A percentile compares a stretch with the other conserved stretches of the same genome.
phyloP scores from a whole-genome alignment of 2,888 invertebrate species.

The Synanthedon vespiformis region DNA sequence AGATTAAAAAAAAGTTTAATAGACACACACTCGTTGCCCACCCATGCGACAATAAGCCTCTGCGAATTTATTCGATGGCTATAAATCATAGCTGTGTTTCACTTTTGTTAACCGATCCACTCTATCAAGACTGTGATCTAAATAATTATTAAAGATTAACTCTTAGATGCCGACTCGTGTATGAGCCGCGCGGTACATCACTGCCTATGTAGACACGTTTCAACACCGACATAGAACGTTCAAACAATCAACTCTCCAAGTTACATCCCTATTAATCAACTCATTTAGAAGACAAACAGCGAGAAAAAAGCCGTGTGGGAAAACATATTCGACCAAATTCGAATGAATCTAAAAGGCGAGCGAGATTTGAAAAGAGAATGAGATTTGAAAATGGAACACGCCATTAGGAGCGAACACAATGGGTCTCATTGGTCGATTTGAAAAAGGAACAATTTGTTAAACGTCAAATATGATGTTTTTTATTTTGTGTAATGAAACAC shows the following conservation, averaged over 20 bases:
- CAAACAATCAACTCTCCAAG: slow-evolving; percentile 41
- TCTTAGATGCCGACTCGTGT: slow-evolving; percentile 4
- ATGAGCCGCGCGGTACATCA: slow-evolving; percentile 1
- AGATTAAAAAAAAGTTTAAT: slow-evolving; percentile 54
- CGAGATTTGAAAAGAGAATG: slow-evolving; percentile 69
- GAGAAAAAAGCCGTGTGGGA: slow-evolving; percentile 58
- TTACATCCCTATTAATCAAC: slow-evolving; percentile 64
- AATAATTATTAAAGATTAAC: slow-evolving; percentile 20
- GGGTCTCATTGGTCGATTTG: slow-evolving; percentile 69
- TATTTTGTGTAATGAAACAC: slow-evolving; percentile 59
- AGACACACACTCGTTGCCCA: slow-evolving; percentile 22
- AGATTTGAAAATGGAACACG: slow-evolving; percentile 70
- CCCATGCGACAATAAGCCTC: slow-evolving; percentile 7
- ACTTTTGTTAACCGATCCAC: slow-evolving; percentile 22
- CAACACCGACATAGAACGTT: slow-evolving; percentile 16
- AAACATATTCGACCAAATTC: slow-evolving; percentile 60
- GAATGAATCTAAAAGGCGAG: slow-evolving; percentile 66
- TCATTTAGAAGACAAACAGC: slow-evolving; percentile 57
- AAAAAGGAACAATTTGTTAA: slow-evolving; percentile 72
- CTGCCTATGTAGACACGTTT: slow-evolving; percentile 1
- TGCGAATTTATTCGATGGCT: slow-evolving; percentile 30
- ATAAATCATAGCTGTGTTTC: slow-evolving; percentile 29
- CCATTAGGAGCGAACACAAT: slow-evolving; percentile 69
- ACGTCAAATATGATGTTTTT: slow-evolving; percentile 70
- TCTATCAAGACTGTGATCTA: slow-evolving; percentile 20